These are phyloP conservation scores for Himalopsyche anomala DNA, from an alignment of 2,888 invertebrate genomes.

Conservation along the genomic window DNA sequence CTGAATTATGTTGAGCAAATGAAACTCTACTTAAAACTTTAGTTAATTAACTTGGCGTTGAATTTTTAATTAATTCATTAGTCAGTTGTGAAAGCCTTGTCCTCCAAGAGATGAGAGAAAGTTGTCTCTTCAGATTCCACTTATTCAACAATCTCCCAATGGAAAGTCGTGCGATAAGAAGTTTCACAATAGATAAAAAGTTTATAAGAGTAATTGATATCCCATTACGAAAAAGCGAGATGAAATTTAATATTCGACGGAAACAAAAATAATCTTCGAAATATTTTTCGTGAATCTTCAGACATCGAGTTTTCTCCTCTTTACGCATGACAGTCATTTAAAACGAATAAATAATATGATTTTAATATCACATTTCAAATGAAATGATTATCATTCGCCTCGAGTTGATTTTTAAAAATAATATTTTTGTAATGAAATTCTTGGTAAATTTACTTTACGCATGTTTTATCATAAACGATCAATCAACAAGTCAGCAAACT, in stretches of 20 bases:
- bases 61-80: conserved; percentile 34
- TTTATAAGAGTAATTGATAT: conserved; percentile 30
- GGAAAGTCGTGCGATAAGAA: neutral
- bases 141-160: conserved; percentile 26
- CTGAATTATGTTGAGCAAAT: conserved; percentile 8
- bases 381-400: neutral
- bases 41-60: conserved; percentile 23
- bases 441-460: too few species aligned
- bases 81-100: conserved; percentile 29
- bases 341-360: neutral
- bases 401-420: neutral
- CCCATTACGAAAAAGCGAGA: conserved; percentile 18
- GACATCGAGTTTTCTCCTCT: neutral
- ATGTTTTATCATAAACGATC: too few species aligned
- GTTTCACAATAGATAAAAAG: conserved; percentile 30
- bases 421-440: too few species aligned
- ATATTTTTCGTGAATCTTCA: conserved; percentile 1
- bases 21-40: conserved; percentile 26
- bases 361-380: neutral
- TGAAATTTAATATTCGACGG: conserved; percentile 31
- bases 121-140: conserved; percentile 32
- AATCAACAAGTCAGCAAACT: too few species aligned
- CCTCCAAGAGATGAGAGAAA: conserved; percentile 22
- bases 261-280: conserved; percentile 15
- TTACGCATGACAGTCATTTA: neutral